phyloP scores from a whole-genome alignment of 2,797 vertebrate genomes.

The Spinus pinus region DNA sequence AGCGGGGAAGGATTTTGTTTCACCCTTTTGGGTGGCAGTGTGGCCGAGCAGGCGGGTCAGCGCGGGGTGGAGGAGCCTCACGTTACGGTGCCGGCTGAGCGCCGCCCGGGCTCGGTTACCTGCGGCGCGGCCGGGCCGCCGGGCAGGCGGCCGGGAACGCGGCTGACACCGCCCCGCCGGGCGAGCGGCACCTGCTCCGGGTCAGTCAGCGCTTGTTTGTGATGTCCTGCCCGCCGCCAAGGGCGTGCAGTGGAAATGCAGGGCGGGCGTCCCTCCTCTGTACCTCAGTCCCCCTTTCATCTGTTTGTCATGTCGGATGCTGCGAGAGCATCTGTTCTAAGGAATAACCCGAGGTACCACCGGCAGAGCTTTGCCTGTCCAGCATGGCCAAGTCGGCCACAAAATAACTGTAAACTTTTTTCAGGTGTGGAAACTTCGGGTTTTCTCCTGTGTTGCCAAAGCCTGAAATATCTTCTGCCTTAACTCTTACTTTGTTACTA shows the following conservation, averaged over 20 bases:
- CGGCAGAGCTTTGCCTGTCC: not conserved
- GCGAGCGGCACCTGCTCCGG: not conserved
- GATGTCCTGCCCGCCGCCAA: not conserved
- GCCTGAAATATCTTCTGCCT: not conserved
- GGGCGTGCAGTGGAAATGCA: rapidly evolving
- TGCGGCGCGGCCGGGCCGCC: not conserved
- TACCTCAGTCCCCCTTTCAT: rapidly evolving
- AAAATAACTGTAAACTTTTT: not conserved
- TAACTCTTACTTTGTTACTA: rapidly evolving
- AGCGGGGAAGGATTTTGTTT: not conserved
- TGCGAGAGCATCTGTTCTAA: not conserved
- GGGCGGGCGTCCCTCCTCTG: rapidly evolving
- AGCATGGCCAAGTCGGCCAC: not conserved
- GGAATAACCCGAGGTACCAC: not conserved
- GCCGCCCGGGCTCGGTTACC: not conserved
- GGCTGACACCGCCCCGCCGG: not conserved
- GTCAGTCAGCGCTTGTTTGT: rapidly evolving
- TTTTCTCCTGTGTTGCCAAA: not conserved
- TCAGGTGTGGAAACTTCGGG: not conserved
- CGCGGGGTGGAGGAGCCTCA: not conserved
- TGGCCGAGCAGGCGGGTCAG: not conserved
- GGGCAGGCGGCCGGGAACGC: not conserved
- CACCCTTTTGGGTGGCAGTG: rapidly evolving
- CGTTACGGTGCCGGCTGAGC: not conserved
- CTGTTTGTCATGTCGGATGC: rapidly evolving